Evolutionary conservation across 2,888 invertebrate species (phyloP), one percentile per base, ranked within the genome.

Genomic region (Idaea aversata): DNA sequence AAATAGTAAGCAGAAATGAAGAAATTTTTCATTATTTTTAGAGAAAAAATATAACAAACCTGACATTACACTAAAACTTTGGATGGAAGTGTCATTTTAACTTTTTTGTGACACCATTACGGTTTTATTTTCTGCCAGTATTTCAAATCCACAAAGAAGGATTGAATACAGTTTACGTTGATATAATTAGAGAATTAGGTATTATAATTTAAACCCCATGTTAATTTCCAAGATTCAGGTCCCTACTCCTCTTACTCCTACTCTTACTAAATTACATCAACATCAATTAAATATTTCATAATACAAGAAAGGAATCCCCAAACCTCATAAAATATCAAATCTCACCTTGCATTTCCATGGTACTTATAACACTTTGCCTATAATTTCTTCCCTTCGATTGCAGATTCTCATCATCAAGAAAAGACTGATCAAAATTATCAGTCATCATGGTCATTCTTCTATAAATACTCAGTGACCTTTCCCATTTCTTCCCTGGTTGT

Each of bases 401-500:
- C 15, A 81, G 65, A 57, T 86, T 76, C 64, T 93, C 87, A 71
- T 87, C 83, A 60, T 93, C 91, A 58, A 94, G 69, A 65, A 93
- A 76, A 4, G 89, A 86, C 64, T 82, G 78, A 74, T 92, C 84
- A 72, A 85, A 86, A 72, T 82, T 74, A 77, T 91, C 84, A 68
- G 80, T 86, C 82, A 84, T 90, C 77, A 83, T 87, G 65, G 88
- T 93, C 80, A 93, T 88, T 76, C 92, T 90, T 71, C 90, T 94
- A 76, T 94, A 93, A 68, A 94, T 93, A 69, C 94, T 94, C 5
- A 96, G 78, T 0, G 95, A 95, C 76, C 95, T 93, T 62, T 95
- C 94, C 95, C 95, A 96, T 78, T 94, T 92, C 79, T 95, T 96
- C 0, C 96, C 96, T 13, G 95, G 94, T 72, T 94, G 94, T 3